These are phyloP conservation scores for Vipera ursinii DNA, from an alignment of 2,797 vertebrate genomes.

Conservation along the genomic window DNA sequence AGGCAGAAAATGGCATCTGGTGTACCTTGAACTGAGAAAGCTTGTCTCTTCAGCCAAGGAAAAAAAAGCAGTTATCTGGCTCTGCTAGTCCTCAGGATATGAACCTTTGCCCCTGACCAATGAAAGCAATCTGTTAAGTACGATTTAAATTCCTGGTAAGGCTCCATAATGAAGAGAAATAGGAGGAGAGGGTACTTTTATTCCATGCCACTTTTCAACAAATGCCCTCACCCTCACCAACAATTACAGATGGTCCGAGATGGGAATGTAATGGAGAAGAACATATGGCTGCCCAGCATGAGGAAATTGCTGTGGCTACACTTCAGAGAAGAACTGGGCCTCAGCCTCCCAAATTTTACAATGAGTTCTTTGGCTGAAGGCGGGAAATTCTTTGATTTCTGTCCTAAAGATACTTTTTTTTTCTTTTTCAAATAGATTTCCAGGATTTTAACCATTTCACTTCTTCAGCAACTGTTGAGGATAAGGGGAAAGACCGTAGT, in stretches of 20 bases:
- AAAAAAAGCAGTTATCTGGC: background rate
- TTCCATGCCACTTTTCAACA: background rate
- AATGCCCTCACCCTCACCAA: background rate
- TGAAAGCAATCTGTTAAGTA: constrained; percentile 8
- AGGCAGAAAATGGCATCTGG: background rate
- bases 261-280: background rate
- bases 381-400: background rate
- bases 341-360: background rate
- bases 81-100: background rate
- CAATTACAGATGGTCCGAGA: background rate
- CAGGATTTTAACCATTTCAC: background rate
- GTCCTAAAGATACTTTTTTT: background rate
- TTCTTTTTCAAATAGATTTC: background rate
- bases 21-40: background rate
- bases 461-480: background rate
- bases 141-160: background rate
- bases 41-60: background rate
- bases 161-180: constrained; percentile 1
- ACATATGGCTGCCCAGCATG: background rate
- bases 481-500: background rate
- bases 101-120: background rate
- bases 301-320: background rate
- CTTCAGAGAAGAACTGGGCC: background rate
- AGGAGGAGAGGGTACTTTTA: background rate
- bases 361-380: background rate